Percentiles rank a stretch among this genome's conserved stretches.
These are phyloP conservation scores for Eciton burchellii DNA, from an alignment of 1,140 invertebrate species.

Conservation along the genomic window DNA sequence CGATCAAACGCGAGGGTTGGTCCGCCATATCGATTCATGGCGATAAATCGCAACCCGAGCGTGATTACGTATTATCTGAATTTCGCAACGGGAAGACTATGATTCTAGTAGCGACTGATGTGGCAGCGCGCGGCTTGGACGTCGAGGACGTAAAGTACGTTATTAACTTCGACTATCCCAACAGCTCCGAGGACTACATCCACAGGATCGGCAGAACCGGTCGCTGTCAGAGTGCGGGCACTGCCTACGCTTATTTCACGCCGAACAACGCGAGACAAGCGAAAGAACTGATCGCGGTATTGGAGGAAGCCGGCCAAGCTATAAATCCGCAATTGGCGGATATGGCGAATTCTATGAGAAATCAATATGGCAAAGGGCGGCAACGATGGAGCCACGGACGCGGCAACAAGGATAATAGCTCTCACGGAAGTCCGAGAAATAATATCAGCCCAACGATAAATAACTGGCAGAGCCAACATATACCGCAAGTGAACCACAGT, in stretches of 20 bases:
- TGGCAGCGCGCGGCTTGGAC: slow-evolving; percentile 98
- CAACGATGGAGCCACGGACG: slow-evolving; percentile 86
- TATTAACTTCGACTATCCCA: slow-evolving; percentile 99
- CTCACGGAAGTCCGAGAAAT: slow-evolving; percentile 80
- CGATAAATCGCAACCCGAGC: slow-evolving; percentile 98
- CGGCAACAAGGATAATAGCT: slow-evolving; percentile 80
- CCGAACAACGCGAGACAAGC: slow-evolving; percentile 95
- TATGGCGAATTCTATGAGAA: slow-evolving; percentile 86
- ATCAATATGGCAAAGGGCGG: slow-evolving; percentile 83
- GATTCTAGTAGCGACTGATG: slow-evolving; percentile 99
- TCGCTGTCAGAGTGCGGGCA: slow-evolving; percentile 96
- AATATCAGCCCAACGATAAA: slow-evolving; percentile 82
- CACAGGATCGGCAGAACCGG: slow-evolving; percentile 99
- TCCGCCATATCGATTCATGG: slow-evolving; percentile 98
- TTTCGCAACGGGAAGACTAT: slow-evolving; percentile 96
- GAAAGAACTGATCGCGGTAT: slow-evolving; percentile 94
- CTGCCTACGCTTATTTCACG: slow-evolving; percentile 99
- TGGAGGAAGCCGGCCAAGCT: slow-evolving; percentile 96
- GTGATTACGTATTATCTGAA: slow-evolving; percentile 96
- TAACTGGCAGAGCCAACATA: slow-evolving; percentile 80
- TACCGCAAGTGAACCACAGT: slow-evolving; percentile 72
- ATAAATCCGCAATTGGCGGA: slow-evolving; percentile 91
- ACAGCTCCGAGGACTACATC: slow-evolving; percentile 99
- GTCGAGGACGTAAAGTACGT: slow-evolving; percentile 99
- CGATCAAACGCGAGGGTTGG: slow-evolving; percentile 94